Evolutionary conservation across 2,797 vertebrate genomes (phyloP), one percentile per base, ranked within the genome.

Genomic region (Etheostoma nigrum): DNA sequence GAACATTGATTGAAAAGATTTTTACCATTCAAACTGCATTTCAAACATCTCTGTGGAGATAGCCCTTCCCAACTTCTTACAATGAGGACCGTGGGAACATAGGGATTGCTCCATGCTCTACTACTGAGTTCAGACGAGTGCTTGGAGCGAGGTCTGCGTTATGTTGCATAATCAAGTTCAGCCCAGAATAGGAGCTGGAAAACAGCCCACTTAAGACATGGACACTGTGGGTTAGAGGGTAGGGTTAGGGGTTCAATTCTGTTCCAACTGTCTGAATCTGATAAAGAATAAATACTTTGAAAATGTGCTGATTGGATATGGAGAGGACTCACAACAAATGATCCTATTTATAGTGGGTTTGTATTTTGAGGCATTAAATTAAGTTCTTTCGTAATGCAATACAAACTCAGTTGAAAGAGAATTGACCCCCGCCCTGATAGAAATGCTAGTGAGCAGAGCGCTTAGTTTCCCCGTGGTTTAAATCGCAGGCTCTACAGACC

Each of bases 81-180:
- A 40, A 12, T 40, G 36, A 40, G 36, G 10, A 40, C 36, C 10
- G 10, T 40, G 36, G 36, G 36, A 40, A 40, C 36, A 40, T 40
- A 40, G 36, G 36, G 36, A 40, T 40, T 11, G 3, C 36, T 10
- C 36, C 36, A 11, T 51, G 71, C 61, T 81, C 67, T 23, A 67
- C 67, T 33, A 48, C 68, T 76, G 72, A 42, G 48, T 64, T 65
- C 72, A 78, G 83, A 80, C 80, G 83, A 81, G 86, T 73, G 74
- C 83, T 62, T 23, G 48, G 63, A 83, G 86, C 70, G 76, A 90
- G 79, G 82, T 91, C 83, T 80, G 82, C 62, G 75, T 82, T 72
- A 72, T 75, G 90, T 94, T 95, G 94, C 93, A 94, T 94, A 94
- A 92, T 93, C 79, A 81, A 89, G 90, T 87, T 84, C 76, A 90